phyloP scores from a whole-genome alignment of 2,113 vertebrate species.

The Petrocephalus zakoni region DNA sequence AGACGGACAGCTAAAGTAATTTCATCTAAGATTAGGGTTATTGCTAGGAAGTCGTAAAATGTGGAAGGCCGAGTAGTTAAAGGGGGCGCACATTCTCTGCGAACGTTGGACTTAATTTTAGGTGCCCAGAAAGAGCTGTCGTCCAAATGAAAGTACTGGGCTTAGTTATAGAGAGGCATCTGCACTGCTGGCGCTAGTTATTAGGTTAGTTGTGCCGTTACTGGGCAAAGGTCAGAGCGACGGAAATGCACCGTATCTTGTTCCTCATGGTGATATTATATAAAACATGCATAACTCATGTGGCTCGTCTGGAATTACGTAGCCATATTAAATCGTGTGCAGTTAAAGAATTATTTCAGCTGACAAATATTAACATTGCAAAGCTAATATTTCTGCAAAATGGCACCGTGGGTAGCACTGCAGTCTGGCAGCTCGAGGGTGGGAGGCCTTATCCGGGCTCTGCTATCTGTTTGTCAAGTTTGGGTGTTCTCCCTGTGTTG shows the following conservation, averaged over 20 bases:
- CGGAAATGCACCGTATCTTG: neutral
- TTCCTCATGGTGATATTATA: neutral
- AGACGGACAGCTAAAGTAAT: neutral
- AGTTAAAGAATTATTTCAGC: neutral
- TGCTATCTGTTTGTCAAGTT: neutral
- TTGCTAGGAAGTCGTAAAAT: slow-evolving; percentile 4
- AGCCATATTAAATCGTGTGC: neutral
- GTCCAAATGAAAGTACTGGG: neutral
- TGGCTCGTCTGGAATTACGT: neutral
- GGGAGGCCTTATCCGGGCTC: neutral
- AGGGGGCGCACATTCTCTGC: neutral
- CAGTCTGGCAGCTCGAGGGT: neutral
- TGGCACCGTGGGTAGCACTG: neutral
- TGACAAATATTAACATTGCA: neutral
- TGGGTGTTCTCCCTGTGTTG: neutral
- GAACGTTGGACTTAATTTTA: neutral
- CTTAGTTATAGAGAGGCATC: neutral
- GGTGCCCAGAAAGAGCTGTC: neutral
- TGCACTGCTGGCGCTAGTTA: neutral
- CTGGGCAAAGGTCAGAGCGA: neutral
- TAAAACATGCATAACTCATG: neutral
- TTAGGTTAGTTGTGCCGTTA: neutral
- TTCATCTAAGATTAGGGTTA: neutral
- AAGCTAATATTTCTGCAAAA: neutral
- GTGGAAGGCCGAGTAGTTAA: neutral